Evolutionary conservation across 2,113 vertebrate genomes (phyloP), one percentile per base, ranked within the genome.

Genomic region (Rhegmatorhina hoffmannsi): DNA sequence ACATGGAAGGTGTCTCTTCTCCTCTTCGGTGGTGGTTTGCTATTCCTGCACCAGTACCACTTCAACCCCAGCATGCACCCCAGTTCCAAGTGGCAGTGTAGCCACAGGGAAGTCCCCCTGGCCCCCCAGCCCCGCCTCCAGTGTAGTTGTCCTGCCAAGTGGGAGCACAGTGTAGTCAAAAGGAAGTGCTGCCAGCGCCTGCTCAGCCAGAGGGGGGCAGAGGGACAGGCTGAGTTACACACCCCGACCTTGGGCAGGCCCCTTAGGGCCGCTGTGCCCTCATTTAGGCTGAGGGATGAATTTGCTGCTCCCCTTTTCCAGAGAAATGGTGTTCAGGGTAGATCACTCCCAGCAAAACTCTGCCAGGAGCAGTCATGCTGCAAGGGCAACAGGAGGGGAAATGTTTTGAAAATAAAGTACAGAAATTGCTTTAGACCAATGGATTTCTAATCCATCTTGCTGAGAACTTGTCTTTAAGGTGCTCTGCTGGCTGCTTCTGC

Each of bases 11-110:
- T 97, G 95, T 97, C 95, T 97, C 97, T 96, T 97, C 64, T 94
- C 97, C 97, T 97, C 95, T 97, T 95, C 97, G 99, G 99, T 99
- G 96, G 99, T 99, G 70, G 99, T 99, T 92, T 99, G 99, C 98
- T 99, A 99, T 98, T 99, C 99, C 74, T 99, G 99, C 98, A 99
- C 99, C 66, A 99, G 99, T 98, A 99, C 99, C 82, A 99, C 99
- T 90, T 98, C 98, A 97, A 99, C 99, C 62, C 98, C 99, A 96
- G 98, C 98, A 96, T 99, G 98, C 59, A 98, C 98, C 64, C 98
- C 99, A 8, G 98, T 99, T 34, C 98, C 98, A 84, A 98, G 99
- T 79, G 98, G 98, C 84, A 98, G 98, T 84, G 96, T 98, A 93
- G 98, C 98, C 10, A 96, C 98, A 17, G 98, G 99, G 90, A 99